Evolutionary conservation across 2,113 vertebrate species (phyloP).

Genomic region (Nymphicus hollandicus): DNA sequence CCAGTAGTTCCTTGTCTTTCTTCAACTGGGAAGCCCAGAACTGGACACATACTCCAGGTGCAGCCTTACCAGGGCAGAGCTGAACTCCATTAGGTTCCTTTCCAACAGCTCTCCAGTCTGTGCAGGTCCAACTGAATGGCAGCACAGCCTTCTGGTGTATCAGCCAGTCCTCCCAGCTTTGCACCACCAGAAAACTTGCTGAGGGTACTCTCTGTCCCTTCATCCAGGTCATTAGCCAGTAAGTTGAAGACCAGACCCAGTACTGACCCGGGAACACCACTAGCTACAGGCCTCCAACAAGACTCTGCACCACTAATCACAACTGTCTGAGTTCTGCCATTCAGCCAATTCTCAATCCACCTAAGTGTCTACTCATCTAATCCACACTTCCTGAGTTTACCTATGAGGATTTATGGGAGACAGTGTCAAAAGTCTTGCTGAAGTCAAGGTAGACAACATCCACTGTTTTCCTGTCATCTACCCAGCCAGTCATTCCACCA

Average conservation of each 20-base stretch:
- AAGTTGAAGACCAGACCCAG: neutral
- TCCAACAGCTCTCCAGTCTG: neutral
- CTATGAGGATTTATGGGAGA: neutral
- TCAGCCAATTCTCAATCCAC: neutral
- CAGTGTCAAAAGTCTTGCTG: neutral
- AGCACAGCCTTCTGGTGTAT: neutral
- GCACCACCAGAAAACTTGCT: neutral
- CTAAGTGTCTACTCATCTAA: neutral
- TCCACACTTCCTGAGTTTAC: neutral
- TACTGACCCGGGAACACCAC: neutral
- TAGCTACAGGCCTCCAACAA: neutral
- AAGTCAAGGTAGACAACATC: neutral
- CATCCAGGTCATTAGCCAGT: neutral
- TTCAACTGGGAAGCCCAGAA: neutral
- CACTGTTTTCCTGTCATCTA: neutral
- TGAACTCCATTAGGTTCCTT: neutral
- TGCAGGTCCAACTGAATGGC: neutral
- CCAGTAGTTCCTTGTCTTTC: neutral
- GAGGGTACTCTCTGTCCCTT: neutral
- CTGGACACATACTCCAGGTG: neutral
- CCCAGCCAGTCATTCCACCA: neutral
- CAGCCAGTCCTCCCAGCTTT: neutral
- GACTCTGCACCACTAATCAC: neutral
- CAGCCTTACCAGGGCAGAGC: neutral
- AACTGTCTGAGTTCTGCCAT: neutral